Evolutionary conservation across 1,140 invertebrate genomes (phyloP).

Genomic region (Cardiocondyla obscurior): DNA sequence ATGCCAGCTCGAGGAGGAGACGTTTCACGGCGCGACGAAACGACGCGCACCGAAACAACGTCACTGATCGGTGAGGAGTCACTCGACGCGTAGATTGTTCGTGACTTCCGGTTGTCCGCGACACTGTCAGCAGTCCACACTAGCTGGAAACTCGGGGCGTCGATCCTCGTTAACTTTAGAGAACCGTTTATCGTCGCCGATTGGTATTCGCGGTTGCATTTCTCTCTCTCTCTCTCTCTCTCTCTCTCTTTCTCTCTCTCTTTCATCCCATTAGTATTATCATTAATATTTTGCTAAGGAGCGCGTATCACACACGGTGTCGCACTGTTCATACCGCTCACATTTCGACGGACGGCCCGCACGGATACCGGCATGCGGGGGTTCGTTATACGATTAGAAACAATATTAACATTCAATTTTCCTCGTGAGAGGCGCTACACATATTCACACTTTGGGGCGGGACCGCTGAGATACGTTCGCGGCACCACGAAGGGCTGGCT

Average conservation of each 20-base stretch:
- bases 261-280: conserved; percentile 29
- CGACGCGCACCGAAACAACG: conserved; percentile 25
- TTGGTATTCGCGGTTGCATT: conserved; percentile 25
- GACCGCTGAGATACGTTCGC: conserved; percentile 55
- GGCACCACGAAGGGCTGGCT: conserved; percentile 51
- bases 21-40: conserved; percentile 19
- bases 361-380: conserved; percentile 50
- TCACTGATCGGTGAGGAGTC: conserved; percentile 24
- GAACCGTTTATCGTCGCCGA: background rate
- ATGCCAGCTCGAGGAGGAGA: conserved; percentile 13
- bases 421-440: conserved; percentile 66
- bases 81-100: conserved; percentile 55
- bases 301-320: conserved; percentile 30
- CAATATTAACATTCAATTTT: conserved; percentile 73
- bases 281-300: conserved; percentile 49
- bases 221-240: too few species aligned
- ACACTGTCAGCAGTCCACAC: background rate
- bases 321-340: conserved; percentile 37
- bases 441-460: conserved; percentile 70
- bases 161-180: background rate
- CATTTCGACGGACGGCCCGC: conserved; percentile 56
- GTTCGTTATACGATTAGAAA: conserved; percentile 60
- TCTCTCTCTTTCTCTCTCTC: too few species aligned
- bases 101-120: conserved; percentile 23
- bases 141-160: background rate